phyloP scores from a whole-genome alignment of 2,113 vertebrate genomes.

The Nicator chloris region DNA sequence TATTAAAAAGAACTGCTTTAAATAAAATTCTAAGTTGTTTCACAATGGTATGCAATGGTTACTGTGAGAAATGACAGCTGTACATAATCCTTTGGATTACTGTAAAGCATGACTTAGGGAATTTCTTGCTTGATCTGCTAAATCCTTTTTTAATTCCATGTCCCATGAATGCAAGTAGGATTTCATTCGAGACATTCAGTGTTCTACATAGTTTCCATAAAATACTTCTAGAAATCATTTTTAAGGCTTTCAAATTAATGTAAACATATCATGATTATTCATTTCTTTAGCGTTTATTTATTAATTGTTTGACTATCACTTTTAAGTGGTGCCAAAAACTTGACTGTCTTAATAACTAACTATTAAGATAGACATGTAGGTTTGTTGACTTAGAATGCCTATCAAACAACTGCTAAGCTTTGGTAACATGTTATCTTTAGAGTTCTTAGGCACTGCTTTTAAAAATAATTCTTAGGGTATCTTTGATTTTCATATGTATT shows the following conservation, averaged over 20 bases:
- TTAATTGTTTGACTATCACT: neutral
- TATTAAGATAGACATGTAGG: neutral
- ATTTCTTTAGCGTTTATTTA: neutral
- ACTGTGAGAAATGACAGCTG: neutral
- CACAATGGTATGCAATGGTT: neutral
- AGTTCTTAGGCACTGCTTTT: neutral
- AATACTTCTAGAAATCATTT: neutral
- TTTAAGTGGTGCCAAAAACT: neutral
- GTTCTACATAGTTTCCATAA: neutral
- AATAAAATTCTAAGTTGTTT: neutral
- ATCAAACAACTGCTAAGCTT: neutral
- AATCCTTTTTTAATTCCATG: neutral
- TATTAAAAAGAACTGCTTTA: accelerated
- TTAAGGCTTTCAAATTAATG: neutral
- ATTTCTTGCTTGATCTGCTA: neutral
- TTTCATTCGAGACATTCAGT: neutral
- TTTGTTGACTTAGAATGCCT: neutral
- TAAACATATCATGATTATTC: neutral
- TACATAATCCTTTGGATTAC: neutral
- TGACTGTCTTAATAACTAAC: neutral
- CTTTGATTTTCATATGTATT: neutral
- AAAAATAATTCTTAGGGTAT: neutral
- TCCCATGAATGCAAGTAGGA: neutral
- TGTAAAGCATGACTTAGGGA: neutral
- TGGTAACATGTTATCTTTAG: neutral